phyloP scores from a whole-genome alignment of 2,113 vertebrate genomes.

The Microtus oregoni region DNA sequence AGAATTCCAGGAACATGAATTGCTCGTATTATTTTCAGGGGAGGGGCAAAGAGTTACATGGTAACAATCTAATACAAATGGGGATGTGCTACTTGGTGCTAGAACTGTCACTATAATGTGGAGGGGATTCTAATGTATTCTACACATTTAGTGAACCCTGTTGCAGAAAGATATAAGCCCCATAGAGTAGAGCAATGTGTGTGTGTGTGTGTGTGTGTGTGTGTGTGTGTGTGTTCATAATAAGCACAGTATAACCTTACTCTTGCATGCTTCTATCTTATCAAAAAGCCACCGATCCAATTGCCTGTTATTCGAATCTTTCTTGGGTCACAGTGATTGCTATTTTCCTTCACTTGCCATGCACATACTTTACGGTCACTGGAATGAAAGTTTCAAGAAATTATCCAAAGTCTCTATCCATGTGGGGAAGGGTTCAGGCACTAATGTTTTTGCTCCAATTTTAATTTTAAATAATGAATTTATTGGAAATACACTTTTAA shows the following conservation, averaged over 20 bases:
- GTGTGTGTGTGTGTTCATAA: neutral
- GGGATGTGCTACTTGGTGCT: neutral
- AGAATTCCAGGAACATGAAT: neutral
- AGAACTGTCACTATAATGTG: neutral
- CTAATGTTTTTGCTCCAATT: neutral
- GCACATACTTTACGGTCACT: neutral
- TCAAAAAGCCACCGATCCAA: neutral
- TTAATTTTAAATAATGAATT: slow-evolving; percentile 22
- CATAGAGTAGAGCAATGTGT: neutral
- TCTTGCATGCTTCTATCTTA: neutral
- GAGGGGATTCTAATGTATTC: neutral
- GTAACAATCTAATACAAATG: neutral
- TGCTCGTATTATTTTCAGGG: neutral
- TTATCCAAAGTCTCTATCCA: neutral
- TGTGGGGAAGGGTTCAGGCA: neutral
- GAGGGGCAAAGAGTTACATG: neutral
- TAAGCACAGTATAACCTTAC: neutral
- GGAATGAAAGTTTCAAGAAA: neutral
- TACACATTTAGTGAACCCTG: neutral
- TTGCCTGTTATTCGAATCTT: neutral
- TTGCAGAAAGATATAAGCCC: neutral
- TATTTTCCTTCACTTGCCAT: neutral
- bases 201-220: neutral
- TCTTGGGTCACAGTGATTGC: neutral
- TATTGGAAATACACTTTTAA: neutral